Percentiles rank a stretch among this genome's conserved stretches.
These are phyloP conservation scores for Ondatra zibethicus DNA, from an alignment of 2,113 vertebrate genomes.

Conservation along the genomic window DNA sequence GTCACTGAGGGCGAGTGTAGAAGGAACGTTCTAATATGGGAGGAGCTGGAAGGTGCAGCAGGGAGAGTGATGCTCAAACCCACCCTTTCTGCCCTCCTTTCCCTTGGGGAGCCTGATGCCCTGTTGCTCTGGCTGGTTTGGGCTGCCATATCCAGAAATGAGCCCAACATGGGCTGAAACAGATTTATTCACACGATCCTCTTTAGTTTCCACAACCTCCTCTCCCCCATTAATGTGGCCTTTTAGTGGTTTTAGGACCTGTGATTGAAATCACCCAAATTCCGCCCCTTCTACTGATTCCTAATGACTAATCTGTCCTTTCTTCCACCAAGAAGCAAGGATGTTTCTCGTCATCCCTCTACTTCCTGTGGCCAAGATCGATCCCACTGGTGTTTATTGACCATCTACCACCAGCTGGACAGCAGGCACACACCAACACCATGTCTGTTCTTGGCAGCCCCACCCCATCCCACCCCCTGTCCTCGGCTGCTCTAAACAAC, in stretches of 20 bases:
- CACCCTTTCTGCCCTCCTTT: background rate
- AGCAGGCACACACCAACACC: background rate
- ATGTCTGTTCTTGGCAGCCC: background rate
- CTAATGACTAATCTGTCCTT: constrained; percentile 57
- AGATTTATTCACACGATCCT: background rate
- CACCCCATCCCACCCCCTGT: no score
- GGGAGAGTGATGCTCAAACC: background rate
- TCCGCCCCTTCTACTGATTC: background rate
- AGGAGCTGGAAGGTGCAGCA: background rate
- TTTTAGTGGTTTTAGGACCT: background rate
- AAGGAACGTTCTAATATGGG: background rate
- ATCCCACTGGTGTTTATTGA: constrained; percentile 47
- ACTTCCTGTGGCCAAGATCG: constrained; percentile 58
- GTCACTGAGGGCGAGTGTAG: background rate
- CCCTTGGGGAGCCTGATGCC: background rate
- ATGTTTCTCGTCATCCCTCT: constrained; percentile 17
- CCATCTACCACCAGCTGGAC: background rate
- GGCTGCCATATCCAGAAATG: background rate
- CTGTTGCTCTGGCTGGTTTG: background rate
- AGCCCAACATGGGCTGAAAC: background rate
- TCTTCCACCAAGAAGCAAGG: constrained; percentile 55
- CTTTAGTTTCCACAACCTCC: background rate
- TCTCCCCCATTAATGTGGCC: background rate
- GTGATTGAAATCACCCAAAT: constrained; percentile 27
- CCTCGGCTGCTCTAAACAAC: background rate